Percentiles rank a stretch among this genome's conserved stretches.
phyloP scores from a whole-genome alignment of 1,140 invertebrate species.

The Spodoptera frugiperda region DNA sequence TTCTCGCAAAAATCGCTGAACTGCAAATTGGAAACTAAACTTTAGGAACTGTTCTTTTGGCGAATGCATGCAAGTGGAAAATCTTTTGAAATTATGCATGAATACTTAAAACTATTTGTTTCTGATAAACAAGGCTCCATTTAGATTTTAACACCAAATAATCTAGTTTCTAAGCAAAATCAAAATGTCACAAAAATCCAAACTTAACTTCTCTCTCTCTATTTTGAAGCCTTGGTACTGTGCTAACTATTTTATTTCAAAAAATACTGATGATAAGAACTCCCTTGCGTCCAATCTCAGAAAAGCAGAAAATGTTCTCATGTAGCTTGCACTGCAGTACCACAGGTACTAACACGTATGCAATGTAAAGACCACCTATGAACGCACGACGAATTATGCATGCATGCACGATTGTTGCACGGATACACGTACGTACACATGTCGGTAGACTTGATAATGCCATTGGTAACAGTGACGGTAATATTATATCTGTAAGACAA shows the following conservation, averaged over 20 bases:
- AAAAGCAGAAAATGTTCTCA: background rate
- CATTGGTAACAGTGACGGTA: background rate
- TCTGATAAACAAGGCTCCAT: too few species aligned
- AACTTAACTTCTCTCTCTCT: too few species aligned
- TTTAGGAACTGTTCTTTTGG: background rate
- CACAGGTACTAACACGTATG: background rate
- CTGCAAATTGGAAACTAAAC: constrained; percentile 9
- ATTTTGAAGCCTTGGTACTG: too few species aligned
- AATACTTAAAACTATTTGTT: too few species aligned
- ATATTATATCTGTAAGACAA: background rate
- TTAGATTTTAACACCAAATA: too few species aligned
- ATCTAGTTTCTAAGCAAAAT: too few species aligned
- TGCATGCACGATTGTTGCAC: constrained; percentile 12
- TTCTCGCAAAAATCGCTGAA: background rate
- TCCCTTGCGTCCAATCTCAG: too few species aligned
- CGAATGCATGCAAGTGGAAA: background rate
- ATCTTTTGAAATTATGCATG: background rate
- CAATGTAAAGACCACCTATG: background rate
- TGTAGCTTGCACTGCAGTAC: background rate
- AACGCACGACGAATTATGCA: constrained; percentile 8
- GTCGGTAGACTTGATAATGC: too few species aligned
- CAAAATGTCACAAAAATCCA: too few species aligned
- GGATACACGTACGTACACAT: background rate
- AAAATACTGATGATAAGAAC: too few species aligned
- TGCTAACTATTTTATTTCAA: too few species aligned